Evolutionary conservation across 2,797 vertebrate genomes (phyloP).

Genomic region (Sebastes taczanowskii): DNA sequence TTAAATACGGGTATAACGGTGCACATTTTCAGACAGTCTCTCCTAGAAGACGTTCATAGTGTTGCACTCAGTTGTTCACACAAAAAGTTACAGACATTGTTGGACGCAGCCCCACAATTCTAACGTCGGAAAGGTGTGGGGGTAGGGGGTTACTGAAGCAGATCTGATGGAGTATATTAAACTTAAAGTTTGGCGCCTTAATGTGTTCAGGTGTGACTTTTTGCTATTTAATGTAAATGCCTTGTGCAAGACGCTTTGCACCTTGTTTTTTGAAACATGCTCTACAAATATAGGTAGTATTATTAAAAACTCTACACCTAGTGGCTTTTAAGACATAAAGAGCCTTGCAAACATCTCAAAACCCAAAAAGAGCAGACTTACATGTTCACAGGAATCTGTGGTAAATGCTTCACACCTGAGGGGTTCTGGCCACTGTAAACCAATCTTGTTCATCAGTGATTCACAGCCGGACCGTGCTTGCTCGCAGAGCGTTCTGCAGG

Average conservation of each 20-base stretch:
- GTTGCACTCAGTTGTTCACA: too few relatives aligned
- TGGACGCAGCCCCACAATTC: too few relatives aligned
- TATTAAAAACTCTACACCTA: background rate
- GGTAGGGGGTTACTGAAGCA: too few relatives aligned
- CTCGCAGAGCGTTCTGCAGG: conserved; percentile 68
- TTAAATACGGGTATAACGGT: too few relatives aligned
- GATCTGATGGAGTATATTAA: background rate
- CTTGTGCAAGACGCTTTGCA: background rate
- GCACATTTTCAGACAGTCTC: too few relatives aligned
- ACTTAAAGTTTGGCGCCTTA: too few relatives aligned
- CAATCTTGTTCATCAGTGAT: conserved; percentile 35
- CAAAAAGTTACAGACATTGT: too few relatives aligned
- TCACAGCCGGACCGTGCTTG: conserved; percentile 39
- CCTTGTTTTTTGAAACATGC: background rate
- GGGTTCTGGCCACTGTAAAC: conserved; percentile 38
- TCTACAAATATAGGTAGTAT: background rate
- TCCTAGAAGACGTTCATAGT: too few relatives aligned
- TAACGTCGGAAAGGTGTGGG: too few relatives aligned
- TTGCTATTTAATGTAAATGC: background rate
- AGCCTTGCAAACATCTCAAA: background rate
- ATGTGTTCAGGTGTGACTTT: too few relatives aligned
- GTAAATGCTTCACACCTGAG: conserved; percentile 52
- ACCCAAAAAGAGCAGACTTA: conserved; percentile 9
- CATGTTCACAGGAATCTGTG: conserved; percentile 50
- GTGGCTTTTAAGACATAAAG: background rate